Base-by-base conservation (phyloP, 1,140 invertebrate species). In the Microplitis demolitor region DNA sequence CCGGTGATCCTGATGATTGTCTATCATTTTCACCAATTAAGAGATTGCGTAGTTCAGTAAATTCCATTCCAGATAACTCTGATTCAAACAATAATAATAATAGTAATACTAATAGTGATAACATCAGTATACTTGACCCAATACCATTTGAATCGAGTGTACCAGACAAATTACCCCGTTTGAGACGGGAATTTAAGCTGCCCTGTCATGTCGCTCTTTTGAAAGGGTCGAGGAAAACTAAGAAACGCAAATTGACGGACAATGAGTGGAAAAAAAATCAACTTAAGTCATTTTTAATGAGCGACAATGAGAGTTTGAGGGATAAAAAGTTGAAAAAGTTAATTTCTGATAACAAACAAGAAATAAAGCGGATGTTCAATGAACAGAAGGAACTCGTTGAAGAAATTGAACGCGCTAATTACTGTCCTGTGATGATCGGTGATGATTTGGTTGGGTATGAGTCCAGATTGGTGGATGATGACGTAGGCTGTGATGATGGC, bases 201-300 rank as follows among this genome's bases (percentile, higher is more conserved):
- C 81, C 84, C 5, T 81, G 82, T 64, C 73, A 83, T 11, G 77
- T 80, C 58, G 78, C 78, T 37, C 64, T 80, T 8, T 64, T 82
- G 6, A 80, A 73, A 37, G 66, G 66, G 6, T 5, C 14, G 5
- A 35, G 9, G 3, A 72, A 54, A 58, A 5, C 50, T 11, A 63
- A 37, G 16, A 72, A 72, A 31, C 8, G 56, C 9, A 31, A 16
- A 24, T 16, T 58, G 3, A 31, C 53, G 16, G 16, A 8, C 24
- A 24, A 9, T 31, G 56, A 9, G 9, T 24, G 16, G 66, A 58
- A 58, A 58, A 56, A 39, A 0, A 66, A 35, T 5, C 60, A 31
- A 50, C 39, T 39, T 14, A 63, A 50, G 14, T 45, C 39, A 11
- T 45, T 45, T 11, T 45, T 45, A 5, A 45, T 11, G 6, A 45